phyloP scores from a whole-genome alignment of 1,140 invertebrate genomes.

The Calephelis virginiensis region DNA sequence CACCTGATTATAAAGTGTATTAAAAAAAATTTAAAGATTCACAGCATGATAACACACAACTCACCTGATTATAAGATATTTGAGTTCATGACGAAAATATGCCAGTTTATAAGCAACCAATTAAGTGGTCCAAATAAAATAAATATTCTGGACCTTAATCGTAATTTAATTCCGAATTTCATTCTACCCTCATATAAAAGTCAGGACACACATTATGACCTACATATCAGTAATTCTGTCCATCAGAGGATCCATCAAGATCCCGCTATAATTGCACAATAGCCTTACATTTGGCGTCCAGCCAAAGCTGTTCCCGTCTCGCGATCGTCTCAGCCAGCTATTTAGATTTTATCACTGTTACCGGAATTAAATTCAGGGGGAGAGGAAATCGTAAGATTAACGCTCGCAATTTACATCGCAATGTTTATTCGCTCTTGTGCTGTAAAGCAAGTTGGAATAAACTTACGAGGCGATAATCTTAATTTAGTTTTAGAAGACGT shows the following conservation, averaged over 20 bases:
- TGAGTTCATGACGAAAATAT: too few relatives aligned
- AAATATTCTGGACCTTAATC: too few relatives aligned
- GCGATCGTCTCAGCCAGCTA: slow-evolving; percentile 27
- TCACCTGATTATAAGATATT: too few relatives aligned
- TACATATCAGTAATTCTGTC: slow-evolving; percentile 17
- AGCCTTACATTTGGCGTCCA: slow-evolving; percentile 36
- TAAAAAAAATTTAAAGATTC: too few relatives aligned
- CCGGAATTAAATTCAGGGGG: slow-evolving; percentile 42
- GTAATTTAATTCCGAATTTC: too few relatives aligned
- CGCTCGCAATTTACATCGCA: slow-evolving; percentile 39
- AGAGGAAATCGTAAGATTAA: slow-evolving; percentile 41
- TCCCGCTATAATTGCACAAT: slow-evolving; percentile 34
- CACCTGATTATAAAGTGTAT: too few relatives aligned
- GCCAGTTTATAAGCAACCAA: too few relatives aligned
- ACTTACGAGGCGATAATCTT: slow-evolving; percentile 15
- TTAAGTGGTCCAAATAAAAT: too few relatives aligned
- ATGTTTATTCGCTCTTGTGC: slow-evolving; percentile 28
- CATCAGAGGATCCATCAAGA: slow-evolving; percentile 29
- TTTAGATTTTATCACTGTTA: slow-evolving; percentile 53
- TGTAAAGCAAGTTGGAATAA: slow-evolving; percentile 24
- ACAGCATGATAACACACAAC: too few relatives aligned
- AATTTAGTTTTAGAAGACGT: slow-evolving; percentile 20
- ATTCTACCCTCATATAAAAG: too few relatives aligned
- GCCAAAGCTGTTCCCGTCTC: slow-evolving; percentile 33
- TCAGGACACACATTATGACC: neutral